Evolutionary conservation across 2,797 vertebrate species (phyloP), one percentile per base, ranked within the genome.

Genomic region (Lutjanus campechanus): DNA sequence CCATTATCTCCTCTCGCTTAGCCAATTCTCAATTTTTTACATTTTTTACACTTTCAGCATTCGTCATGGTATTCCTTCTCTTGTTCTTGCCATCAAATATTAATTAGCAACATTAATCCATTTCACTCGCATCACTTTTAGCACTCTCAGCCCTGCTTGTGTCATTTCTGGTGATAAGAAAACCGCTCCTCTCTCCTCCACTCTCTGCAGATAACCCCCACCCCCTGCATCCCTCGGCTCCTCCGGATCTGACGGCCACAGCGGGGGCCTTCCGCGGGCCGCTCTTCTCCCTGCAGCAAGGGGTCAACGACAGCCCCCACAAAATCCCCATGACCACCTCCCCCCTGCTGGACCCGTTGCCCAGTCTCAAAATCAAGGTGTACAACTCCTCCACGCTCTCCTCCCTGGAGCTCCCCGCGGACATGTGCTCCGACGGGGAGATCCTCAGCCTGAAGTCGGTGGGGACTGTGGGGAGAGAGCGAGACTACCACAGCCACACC

Each of bases 251-350:
- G 78, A 99, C 98, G 0, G 98, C 97, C 90, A 97, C 95, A 0
- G 97, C 98, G 0, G 95, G 98, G 46, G 77, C 97, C 46, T 98
- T 98, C 91, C 97, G 98, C 0, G 96, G 97, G 17, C 98, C 98
- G 0, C 95, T 98, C 91, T 99, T 97, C 8, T 95, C 98, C 69
- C 94, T 99, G 88, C 98, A 98, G 88, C 95, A 95, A 25, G 91
- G 89, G 36, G 89, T 93, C 59, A 91, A 94, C 15, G 97, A 99
- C 93, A 96, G 97, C 7, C 96, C 96, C 0, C 97, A 99, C 94
- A 99, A 99, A 95, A 99, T 99, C 86, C 97, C 98, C 56, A 99
- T 99, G 98, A 99, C 98, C 88, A 98, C 96, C 66, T 99, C 98
- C 0, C 98, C 98, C 0, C 93, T 99, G 84, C 93, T 99, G 36